Conservation (phyloP, 2,113 vertebrate genomes). For the Ciconia stormi region DNA sequence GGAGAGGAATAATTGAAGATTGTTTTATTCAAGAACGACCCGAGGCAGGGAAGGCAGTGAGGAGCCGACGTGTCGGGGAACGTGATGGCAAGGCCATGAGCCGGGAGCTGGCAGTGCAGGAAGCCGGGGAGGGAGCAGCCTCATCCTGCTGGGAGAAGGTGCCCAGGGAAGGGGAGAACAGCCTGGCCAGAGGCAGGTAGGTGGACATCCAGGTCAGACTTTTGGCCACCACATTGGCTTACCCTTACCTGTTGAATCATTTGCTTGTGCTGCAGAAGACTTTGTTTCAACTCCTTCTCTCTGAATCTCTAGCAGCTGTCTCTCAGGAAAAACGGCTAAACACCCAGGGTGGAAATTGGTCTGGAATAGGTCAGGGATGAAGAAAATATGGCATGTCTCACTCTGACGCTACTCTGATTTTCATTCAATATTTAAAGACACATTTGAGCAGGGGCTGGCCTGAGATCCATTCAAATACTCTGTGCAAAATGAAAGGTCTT, state of each 20-base stretch:
- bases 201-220: not conserved
- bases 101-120: not conserved
- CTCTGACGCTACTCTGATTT: not conserved
- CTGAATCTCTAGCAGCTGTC: not conserved
- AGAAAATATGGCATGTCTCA: not conserved
- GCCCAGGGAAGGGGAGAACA: not conserved
- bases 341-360: not conserved
- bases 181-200: not conserved
- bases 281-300: not conserved
- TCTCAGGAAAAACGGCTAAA: not conserved
- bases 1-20: slow-evolving; percentile 64
- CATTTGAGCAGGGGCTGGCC: not conserved
- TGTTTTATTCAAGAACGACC: slow-evolving; percentile 49
- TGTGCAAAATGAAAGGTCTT: not conserved
- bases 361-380: slow-evolving; percentile 9
- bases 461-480: not conserved
- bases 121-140: not conserved
- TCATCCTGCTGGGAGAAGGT: not conserved
- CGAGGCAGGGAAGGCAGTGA: not conserved
- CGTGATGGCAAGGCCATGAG: not conserved
- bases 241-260: not conserved
- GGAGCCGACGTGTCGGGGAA: rapidly evolving
- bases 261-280: not conserved
- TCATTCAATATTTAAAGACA: not conserved
- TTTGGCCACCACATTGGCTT: not conserved